Percentiles rank a stretch among this genome's conserved stretches.
phyloP scores from a whole-genome alignment of 1,140 invertebrate species.

The Solenopsis fugax region DNA sequence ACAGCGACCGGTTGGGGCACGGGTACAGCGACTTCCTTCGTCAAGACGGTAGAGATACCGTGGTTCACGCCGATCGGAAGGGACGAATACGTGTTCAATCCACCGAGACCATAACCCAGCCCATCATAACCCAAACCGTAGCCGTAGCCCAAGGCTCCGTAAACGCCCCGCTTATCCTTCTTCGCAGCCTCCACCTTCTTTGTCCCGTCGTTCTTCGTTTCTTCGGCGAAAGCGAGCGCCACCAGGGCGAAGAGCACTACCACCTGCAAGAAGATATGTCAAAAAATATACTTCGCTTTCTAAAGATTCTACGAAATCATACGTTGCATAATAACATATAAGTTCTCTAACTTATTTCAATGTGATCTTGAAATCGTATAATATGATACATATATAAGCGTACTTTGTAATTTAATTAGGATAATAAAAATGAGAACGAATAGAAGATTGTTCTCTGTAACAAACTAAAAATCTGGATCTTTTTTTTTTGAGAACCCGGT shows the following conservation, averaged over 20 bases:
- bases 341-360: neutral
- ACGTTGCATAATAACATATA: neutral
- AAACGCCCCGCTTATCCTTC: slow-evolving; percentile 82
- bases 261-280: slow-evolving; percentile 66
- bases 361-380: neutral
- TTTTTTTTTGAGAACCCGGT: neutral
- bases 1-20: slow-evolving; percentile 82
- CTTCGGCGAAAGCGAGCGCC: slow-evolving; percentile 78
- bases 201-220: slow-evolving; percentile 55
- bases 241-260: slow-evolving; percentile 78
- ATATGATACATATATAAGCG: neutral
- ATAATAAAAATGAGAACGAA: neutral
- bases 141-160: slow-evolving; percentile 79
- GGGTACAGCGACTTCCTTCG: slow-evolving; percentile 82
- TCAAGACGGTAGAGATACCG: slow-evolving; percentile 79
- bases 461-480: neutral
- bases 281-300: neutral
- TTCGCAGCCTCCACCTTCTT: slow-evolving; percentile 58
- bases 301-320: neutral
- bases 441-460: neutral
- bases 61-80: slow-evolving; percentile 48
- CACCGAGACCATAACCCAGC: neutral
- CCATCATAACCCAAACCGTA: slow-evolving; percentile 59
- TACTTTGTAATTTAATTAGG: neutral
- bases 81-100: slow-evolving; percentile 31